Base-by-base conservation (phyloP, 1,140 invertebrate species). In the Drosophila mojavensis region DNA sequence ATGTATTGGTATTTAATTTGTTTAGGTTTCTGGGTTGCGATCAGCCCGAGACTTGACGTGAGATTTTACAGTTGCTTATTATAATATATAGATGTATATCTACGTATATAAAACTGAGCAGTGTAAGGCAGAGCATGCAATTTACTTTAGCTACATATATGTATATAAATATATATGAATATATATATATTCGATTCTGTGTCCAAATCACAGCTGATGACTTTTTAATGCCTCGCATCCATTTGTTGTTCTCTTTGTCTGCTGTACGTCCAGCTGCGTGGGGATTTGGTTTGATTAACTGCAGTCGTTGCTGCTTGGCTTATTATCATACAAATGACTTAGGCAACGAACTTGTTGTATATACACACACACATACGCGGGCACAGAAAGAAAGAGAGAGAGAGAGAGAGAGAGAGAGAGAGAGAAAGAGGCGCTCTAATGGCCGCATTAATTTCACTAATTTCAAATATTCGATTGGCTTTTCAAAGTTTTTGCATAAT, bases 261-360 rank as follows among this genome's bases (percentile, higher is more conserved):
- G 56, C 13, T 36, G 30, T 17, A 55, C 41, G 17, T 13, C 45
- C 43, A 71, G 33, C 53, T 48, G 53, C 55, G 17, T 50, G 20
- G 15, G 68, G 33, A 71, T 54, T 47, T 28, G 28, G 47, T 61
- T 73, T 68, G 50, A 68, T 68, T 48, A 26, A 69, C 59, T 61
- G 50, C 65, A 60, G 47, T 50, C 36, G 51, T 48, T 68, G 58
- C 20, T 47, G 36, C 43, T 43, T 64, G 60, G 36, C 36, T 47
- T 51, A 56, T 69, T 68, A 69, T 69, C 43, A 62, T 58, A 69
- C 71, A 74, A 74, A 69, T 74, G 66, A 74, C 65, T 74, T 68
- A 68, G 65, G 50, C 71, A 73, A 61, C 70, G 65, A 73, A 74
- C 71, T 74, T 74, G 50, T 15, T 65, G 39, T 60, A 66, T 41